Conservation (phyloP, 2,113 vertebrate genomes). For the Siniperca chuatsi region DNA sequence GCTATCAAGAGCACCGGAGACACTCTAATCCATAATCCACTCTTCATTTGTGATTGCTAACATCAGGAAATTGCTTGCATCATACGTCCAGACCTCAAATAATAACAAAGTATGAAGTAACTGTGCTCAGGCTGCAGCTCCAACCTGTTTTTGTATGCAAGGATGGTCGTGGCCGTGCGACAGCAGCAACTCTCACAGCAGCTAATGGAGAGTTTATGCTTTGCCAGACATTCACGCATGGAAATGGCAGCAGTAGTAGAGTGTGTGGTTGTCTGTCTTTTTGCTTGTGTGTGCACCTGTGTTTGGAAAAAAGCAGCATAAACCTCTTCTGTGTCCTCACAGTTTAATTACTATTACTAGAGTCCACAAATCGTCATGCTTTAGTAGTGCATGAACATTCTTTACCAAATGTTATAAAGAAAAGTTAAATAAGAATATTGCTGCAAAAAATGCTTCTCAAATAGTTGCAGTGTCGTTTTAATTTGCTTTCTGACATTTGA, state of each 20-base stretch:
- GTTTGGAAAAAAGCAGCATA: conserved; percentile 7
- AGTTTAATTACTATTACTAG: conserved; percentile 5
- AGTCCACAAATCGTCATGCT: not conserved
- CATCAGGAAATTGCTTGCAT: conserved; percentile 82
- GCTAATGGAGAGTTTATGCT: conserved; percentile 70
- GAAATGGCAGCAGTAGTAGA: conserved; percentile 27
- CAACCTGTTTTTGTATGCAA: conserved; percentile 67
- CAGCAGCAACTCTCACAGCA: conserved; percentile 49
- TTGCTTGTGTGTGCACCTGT: conserved; percentile 15
- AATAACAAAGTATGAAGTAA: conserved; percentile 74
- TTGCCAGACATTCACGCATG: conserved; percentile 50
- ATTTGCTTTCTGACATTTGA: conserved; percentile 24
- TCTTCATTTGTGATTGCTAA: conserved; percentile 82
- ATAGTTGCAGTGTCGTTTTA: conserved; percentile 13
- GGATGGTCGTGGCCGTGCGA: conserved; percentile 42
- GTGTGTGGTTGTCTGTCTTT: conserved; percentile 15
- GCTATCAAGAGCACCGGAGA: conserved; percentile 78
- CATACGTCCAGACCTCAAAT: conserved; percentile 66
- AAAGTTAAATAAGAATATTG: conserved; percentile 14
- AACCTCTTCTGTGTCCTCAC: conserved; percentile 2
- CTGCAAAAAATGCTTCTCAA: conserved; percentile 7
- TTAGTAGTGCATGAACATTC: not conserved
- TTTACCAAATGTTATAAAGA: conserved; percentile 12
- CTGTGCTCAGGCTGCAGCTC: conserved; percentile 36
- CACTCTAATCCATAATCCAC: conserved; percentile 79